Percentiles rank a stretch among this genome's conserved stretches.
These are phyloP conservation scores for Eurytoma adleriae DNA, from an alignment of 2,888 invertebrate species.

Conservation along the genomic window DNA sequence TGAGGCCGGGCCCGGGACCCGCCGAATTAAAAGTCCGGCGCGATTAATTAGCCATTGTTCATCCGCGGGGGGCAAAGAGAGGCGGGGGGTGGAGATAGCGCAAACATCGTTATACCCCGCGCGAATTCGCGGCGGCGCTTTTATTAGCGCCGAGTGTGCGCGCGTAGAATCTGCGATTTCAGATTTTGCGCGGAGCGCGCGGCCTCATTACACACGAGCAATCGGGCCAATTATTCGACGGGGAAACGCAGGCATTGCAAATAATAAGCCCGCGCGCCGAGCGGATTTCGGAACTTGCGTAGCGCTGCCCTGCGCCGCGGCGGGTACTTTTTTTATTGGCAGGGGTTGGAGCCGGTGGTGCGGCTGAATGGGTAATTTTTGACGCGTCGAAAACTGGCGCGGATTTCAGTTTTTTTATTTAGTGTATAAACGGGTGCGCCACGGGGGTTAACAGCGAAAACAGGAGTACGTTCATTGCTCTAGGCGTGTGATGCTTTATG, in stretches of 20 bases:
- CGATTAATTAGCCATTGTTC: conserved; percentile 53
- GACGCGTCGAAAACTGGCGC: no score
- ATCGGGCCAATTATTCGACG: conserved; percentile 41
- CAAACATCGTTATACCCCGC: conserved; percentile 49
- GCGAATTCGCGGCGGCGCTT: background rate
- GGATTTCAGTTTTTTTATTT: no score
- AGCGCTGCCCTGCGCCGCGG: no score
- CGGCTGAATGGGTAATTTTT: no score
- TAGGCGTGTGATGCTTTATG: no score
- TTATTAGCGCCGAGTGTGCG: conserved; percentile 1
- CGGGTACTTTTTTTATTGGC: no score
- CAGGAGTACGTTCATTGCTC: no score
- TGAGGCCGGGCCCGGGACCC: background rate
- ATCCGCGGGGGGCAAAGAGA: conserved; percentile 5
- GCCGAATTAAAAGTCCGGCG: conserved; percentile 30
- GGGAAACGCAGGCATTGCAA: conserved; percentile 30
- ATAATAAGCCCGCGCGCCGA: conserved; percentile 34
- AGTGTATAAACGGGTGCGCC: no score
- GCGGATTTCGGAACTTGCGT: background rate
- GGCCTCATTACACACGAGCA: conserved; percentile 19
- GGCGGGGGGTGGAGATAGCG: conserved; percentile 12
- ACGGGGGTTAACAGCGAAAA: no score
- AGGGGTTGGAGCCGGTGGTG: no score
- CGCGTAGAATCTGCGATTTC: background rate
- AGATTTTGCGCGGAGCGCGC: background rate